Conservation (phyloP, 2,797 vertebrate genomes). For the Artibeus jamaicensis region DNA sequence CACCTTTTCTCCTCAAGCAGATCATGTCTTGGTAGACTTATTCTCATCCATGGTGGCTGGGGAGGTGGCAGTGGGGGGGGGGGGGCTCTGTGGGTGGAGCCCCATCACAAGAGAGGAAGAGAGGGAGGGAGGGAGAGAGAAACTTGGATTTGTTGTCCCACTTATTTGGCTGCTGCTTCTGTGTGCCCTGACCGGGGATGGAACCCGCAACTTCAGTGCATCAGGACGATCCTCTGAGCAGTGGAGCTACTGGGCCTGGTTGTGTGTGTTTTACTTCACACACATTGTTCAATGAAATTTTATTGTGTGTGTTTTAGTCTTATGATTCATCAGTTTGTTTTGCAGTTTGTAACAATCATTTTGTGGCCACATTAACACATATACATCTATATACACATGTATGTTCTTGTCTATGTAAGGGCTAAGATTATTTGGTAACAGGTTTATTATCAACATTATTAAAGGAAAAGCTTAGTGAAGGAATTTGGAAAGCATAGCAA, state of each 20-base stretch:
- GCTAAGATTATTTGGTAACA: background rate
- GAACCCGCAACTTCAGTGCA: background rate
- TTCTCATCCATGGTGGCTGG: too few species aligned
- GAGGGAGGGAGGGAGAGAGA: background rate
- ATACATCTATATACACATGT: too few species aligned
- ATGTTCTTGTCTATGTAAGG: background rate
- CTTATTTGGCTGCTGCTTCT: background rate
- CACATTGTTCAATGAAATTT: background rate
- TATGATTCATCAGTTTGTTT: background rate
- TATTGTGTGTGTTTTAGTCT: background rate
- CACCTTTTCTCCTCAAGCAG: too few species aligned
- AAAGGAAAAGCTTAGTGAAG: background rate
- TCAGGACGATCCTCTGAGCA: background rate
- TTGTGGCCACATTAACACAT: background rate
- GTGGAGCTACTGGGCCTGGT: background rate
- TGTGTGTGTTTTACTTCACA: background rate
- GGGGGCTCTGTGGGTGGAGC: too few species aligned
- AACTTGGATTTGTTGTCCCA: background rate
- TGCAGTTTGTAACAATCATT: background rate
- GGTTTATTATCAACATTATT: background rate
- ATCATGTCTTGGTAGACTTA: too few species aligned
- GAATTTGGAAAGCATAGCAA: background rate
- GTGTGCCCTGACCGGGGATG: too few species aligned
- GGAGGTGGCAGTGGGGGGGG: too few species aligned
- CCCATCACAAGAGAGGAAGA: too few species aligned